Evolutionary conservation across 1,140 invertebrate genomes (phyloP).

Genomic region (Melipona quadrifasciata): DNA sequence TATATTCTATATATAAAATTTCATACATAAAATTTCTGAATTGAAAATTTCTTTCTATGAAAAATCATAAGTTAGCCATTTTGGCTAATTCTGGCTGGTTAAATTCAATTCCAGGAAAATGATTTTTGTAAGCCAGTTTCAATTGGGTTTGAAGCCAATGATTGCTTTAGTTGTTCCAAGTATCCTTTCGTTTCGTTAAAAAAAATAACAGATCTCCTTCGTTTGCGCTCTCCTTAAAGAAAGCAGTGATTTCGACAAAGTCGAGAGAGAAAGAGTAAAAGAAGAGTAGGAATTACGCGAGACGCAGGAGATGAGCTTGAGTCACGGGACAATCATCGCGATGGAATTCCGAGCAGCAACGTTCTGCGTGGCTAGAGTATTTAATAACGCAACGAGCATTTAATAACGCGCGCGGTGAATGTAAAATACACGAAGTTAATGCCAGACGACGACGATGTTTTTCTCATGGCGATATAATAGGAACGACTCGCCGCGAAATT

Average conservation of each 20-base stretch:
- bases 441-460: neutral
- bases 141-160: too few relatives aligned
- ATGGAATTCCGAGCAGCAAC: neutral
- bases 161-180: too few relatives aligned
- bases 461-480: slow-evolving; percentile 8
- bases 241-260: neutral
- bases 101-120: too few relatives aligned
- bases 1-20: too few relatives aligned
- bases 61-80: too few relatives aligned
- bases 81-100: too few relatives aligned
- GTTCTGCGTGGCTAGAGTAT: slow-evolving; percentile 9
- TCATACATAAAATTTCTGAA: too few relatives aligned
- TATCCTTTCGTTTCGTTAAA: too few relatives aligned
- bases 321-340: neutral
- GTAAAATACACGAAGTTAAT: neutral
- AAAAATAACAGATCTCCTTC: too few relatives aligned
- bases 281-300: neutral
- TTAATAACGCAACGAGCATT: neutral
- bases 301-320: neutral
- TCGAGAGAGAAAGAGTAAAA: neutral
- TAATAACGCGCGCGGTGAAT: neutral
- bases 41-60: too few relatives aligned
- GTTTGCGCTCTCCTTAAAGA: neutral
- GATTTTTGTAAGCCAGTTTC: too few relatives aligned
- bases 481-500: neutral